Base-by-base conservation (phyloP, 2,888 invertebrate species). In the Sericinus montela region DNA sequence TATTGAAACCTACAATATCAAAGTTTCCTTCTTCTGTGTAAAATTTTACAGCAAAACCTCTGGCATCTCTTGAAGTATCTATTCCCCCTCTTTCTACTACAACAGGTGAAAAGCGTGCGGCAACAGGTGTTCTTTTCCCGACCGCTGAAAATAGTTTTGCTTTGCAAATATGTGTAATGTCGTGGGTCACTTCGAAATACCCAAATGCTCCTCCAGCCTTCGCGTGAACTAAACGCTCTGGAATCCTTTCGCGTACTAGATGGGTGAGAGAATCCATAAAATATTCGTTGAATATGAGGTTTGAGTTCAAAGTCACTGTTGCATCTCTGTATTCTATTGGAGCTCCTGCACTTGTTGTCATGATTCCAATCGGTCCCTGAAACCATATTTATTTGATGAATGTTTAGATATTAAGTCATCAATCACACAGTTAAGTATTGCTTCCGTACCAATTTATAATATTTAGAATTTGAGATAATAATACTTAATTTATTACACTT, bases 171-270 rank as follows among this genome's bases (percentile, higher is more conserved):
- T 93, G 90, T 1, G 91, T 90, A 43, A 96, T 93, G 66, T 96
- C 95, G 62, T 95, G 92, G 0, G 96, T 96, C 5, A 95, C 94
- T 80, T 95, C 94, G 62, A 96, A 95, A 66, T 94, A 94, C 0
- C 94, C 95, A 72, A 94, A 95, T 1, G 95, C 95, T 10, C 95
- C 97, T 29, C 94, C 95, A 51, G 97, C 98, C 80, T 98, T 98
- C 0, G 98, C 97, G 72, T 97, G 97, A 1, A 97, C 97, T 0
- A 97, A 94, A 53, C 98, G 91, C 75, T 98, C 97, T 0, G 98
- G 97, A 60, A 98, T 97, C 47, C 97, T 91, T 77, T 98, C 98
- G 13, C 97, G 89, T 64, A 93, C 92, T 62, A 97, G 95, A 70
- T 96, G 94, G 0, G 94, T 90, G 53, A 95, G 75, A 64, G 94